Evolutionary conservation across 1,140 invertebrate genomes (phyloP), one percentile per base, ranked within the genome.

Genomic region (Caligus rogercresseyi): DNA sequence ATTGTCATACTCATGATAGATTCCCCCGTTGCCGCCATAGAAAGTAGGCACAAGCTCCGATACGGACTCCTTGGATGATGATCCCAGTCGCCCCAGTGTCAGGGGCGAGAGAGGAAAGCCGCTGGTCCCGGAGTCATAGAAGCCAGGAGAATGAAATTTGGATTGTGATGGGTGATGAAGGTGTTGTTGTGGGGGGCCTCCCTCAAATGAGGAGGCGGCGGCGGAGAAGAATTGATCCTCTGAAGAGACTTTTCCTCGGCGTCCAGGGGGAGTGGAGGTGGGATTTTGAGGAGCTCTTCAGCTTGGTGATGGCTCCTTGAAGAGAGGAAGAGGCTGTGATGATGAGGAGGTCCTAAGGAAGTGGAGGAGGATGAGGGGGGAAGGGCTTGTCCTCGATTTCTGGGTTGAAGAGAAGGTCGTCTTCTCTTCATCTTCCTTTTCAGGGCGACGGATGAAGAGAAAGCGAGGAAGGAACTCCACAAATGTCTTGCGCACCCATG

Each of bases 401-500:
- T 13, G 63, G 60, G 4, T 31, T 60, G n/a, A 43, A 43, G 7
- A 43, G 31, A 7, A 43, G 7, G 3, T 54, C 67, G n/a, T 60
- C 65, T 62, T 58, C 18, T 67, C 66, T 15, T 68, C 69, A 11
- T 69, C 67, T 11, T 72, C 71, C 26, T 66, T 70, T 23, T 68
- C 68, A 43, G 71, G 70, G 69, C 87, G 79, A 73, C 87, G 78
- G 70, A 91, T 88, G 73, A 86, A 81, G 65, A 91, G 77, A 73
- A 66, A 68, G 24, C 65, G 66, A 1, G 68, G 69, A 21, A 69
- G 58, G 21, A 66, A 61, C 15, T 70, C 66, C 18, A 69, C 89
- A 73, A 96, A 96, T 66, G 95, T 81, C 63, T 79, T 81, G 53
- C 88, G 76, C 7, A 93, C 83, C 88, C 89, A 93, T 0, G 85